Evolutionary conservation across 2,113 vertebrate species (phyloP), one percentile per base, ranked within the genome.

Genomic region (Egretta garzetta): DNA sequence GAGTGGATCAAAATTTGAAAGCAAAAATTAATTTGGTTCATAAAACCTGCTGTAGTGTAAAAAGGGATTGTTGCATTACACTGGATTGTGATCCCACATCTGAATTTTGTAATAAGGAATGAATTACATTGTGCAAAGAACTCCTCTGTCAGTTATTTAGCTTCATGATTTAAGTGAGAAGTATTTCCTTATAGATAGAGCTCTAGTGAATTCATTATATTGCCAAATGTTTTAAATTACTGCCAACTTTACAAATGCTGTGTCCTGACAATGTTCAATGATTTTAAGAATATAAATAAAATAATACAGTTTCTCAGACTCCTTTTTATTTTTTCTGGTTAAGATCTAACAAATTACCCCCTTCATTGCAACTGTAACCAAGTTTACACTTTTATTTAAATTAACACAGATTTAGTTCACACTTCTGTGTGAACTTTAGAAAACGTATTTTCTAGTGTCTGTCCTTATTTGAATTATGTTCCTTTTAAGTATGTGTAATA

Each of bases 101-200:
- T 90, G 68, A 89, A 84, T 94, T 97, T 96, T 97, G 21, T 92
- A 77, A 74, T 66, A 82, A 75, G 55, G 7, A 88, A 37, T 86
- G 16, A 80, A 49, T 88, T 92, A 35, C 5, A 20, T 58, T 93
- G 27, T 94, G 52, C 26, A 86, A 93, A 89, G 47, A 84, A 77
- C 27, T 41, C 7, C 14, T 72, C 8, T 50, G 19, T 84, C 60
- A 56, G 37, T 91, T 94, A 86, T 19, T 81, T 86, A 77, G 63
- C 35, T 82, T 66, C 3, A 4, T 67, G 71, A 73, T 88, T 93
- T 79, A 55, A 79, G 3, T 64, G 30, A 87, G 87, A 75, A 64
- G 19, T 53, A 67, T 13, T 55, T 85, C 53, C 43, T 60, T 49
- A 37, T 77, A 88, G 90, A 60, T 63, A 79, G 71, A 56, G 55